Conservation (phyloP, 1,140 invertebrate species). For the Apis dorsata region DNA sequence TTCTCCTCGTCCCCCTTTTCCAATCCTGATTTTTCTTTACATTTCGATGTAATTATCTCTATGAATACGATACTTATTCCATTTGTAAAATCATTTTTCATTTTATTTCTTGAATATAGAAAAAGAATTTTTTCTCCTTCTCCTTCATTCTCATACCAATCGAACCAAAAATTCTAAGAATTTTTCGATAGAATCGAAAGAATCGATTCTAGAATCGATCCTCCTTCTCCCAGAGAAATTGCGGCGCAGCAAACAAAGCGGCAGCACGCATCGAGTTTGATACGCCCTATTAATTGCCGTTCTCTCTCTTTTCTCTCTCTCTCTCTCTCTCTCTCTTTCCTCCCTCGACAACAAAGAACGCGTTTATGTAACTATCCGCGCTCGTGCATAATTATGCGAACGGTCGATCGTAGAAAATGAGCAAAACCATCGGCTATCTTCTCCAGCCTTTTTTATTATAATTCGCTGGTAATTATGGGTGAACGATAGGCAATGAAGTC, state of each 20-base stretch:
- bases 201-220: not conserved
- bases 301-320: not conserved
- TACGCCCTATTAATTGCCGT: constrained; percentile 22
- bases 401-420: constrained; percentile 1
- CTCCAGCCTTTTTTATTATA: not conserved
- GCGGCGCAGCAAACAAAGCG: not conserved
- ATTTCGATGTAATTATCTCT: too few species aligned
- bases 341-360: constrained; percentile 5
- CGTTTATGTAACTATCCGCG: constrained; percentile 20
- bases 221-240: not conserved
- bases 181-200: not conserved
- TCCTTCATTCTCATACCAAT: too few species aligned
- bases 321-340: not conserved
- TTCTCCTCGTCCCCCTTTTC: not conserved
- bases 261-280: not conserved
- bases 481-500: not conserved
- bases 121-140: too few species aligned
- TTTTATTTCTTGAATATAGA: too few species aligned
- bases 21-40: not conserved
- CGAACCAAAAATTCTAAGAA: not conserved
- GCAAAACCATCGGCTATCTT: constrained; percentile 7
- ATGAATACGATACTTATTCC: too few species aligned
- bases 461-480: constrained; percentile 23
- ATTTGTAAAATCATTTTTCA: too few species aligned
- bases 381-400: constrained; percentile 30